These are phyloP conservation scores for Strigamia crassipes DNA, from an alignment of 2,888 invertebrate species.

Conservation along the genomic window DNA sequence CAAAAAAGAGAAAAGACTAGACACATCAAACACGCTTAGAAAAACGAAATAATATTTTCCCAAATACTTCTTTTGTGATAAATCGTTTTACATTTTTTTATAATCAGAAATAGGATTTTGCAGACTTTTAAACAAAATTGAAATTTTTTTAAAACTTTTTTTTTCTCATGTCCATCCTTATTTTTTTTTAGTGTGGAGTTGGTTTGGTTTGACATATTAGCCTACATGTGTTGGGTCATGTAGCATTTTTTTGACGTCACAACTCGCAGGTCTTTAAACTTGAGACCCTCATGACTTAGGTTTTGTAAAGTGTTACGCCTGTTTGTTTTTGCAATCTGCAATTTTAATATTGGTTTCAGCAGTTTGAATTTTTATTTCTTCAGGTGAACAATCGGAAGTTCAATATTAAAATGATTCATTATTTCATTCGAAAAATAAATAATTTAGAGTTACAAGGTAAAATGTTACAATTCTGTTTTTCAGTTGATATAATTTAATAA, in stretches of 20 bases:
- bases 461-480: too few relatives aligned
- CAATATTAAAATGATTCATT: too few relatives aligned
- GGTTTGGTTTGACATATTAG: background rate
- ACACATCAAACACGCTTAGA: background rate
- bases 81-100: background rate
- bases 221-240: constrained; percentile 8
- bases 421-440: background rate
- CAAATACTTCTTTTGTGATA: too few relatives aligned
- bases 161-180: too few relatives aligned
- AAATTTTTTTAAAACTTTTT: background rate
- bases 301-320: background rate
- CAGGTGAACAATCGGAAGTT: too few relatives aligned
- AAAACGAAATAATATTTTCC: background rate
- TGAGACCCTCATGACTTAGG: background rate
- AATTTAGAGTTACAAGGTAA: background rate
- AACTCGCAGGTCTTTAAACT: background rate
- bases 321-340: background rate
- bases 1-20: background rate
- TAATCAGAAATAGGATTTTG: background rate
- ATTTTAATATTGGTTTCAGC: background rate
- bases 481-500: too few relatives aligned
- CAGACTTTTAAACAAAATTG: too few relatives aligned
- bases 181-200: background rate
- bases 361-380: too few relatives aligned
- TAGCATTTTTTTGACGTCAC: background rate